phyloP scores from a whole-genome alignment of 2,888 invertebrate species.

The Drosophila cognata region DNA sequence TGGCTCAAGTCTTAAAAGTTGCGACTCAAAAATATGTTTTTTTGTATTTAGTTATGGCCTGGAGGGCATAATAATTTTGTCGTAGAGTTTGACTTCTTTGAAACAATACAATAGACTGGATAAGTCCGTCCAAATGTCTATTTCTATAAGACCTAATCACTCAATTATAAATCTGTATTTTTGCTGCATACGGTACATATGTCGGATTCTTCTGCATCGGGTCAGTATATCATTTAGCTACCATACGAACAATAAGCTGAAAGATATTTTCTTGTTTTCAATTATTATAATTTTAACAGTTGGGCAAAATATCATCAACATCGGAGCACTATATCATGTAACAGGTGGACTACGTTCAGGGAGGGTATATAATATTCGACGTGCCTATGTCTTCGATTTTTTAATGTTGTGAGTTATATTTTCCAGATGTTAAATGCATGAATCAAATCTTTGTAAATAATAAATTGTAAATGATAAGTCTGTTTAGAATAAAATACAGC shows the following conservation, averaged over 20 bases:
- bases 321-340: too few species aligned
- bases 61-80: not conserved
- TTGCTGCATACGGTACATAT: not conserved
- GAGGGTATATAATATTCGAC: not conserved
- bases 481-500: too few species aligned
- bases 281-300: too few species aligned
- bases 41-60: not conserved
- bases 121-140: not conserved
- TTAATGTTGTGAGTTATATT: not conserved
- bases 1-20: conserved; percentile 2
- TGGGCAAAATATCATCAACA: too few species aligned
- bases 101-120: not conserved
- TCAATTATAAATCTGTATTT: not conserved
- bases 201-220: not conserved
- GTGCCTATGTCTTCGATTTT: not conserved
- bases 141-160: not conserved
- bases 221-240: not conserved
- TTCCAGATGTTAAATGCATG: not conserved
- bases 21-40: not conserved
- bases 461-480: not conserved
- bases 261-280: not conserved
- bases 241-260: not conserved
- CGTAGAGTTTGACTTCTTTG: not conserved
- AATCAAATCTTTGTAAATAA: not conserved
- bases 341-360: not conserved